Evolutionary conservation across 2,888 invertebrate genomes (phyloP).

Genomic region (Agrochola circellaris): DNA sequence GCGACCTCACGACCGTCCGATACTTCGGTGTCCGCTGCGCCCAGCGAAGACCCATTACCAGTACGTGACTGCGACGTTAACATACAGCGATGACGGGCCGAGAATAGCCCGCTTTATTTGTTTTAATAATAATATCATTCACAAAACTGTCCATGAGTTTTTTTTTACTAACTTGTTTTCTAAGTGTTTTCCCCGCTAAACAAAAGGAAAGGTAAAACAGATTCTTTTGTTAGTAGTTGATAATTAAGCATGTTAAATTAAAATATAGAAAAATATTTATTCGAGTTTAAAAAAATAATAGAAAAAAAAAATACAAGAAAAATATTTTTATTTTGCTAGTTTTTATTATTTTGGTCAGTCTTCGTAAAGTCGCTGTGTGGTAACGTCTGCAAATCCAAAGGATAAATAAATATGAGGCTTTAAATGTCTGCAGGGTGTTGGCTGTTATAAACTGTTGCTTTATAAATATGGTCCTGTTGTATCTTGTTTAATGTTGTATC

Average conservation of each 20-base stretch:
- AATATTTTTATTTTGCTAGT: slow-evolving; percentile 16
- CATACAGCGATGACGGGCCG: slow-evolving; percentile 83
- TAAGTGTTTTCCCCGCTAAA: slow-evolving; percentile 43
- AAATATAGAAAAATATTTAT: slow-evolving; percentile 36
- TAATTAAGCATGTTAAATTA: slow-evolving; percentile 31
- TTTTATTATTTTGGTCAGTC: slow-evolving; percentile 28
- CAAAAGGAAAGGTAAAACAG: slow-evolving; percentile 52
- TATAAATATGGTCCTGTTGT: slow-evolving; percentile 68
- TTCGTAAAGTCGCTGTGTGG: slow-evolving; percentile 83
- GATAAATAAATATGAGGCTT: slow-evolving; percentile 80
- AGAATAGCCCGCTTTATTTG: slow-evolving; percentile 66
- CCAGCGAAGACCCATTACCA: slow-evolving; percentile 89
- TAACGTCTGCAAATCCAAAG: slow-evolving; percentile 75
- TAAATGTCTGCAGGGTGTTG: slow-evolving; percentile 90
- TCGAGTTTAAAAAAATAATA: neutral
- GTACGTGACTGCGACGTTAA: slow-evolving; percentile 85
- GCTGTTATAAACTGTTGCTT: slow-evolving; percentile 82
- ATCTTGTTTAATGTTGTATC: slow-evolving; percentile 77
- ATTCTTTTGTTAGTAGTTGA: slow-evolving; percentile 31
- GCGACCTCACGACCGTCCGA: slow-evolving; percentile 88
- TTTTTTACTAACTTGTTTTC: slow-evolving; percentile 30
- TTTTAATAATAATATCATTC: slow-evolving; percentile 32
- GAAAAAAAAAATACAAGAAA: neutral
- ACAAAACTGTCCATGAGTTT: slow-evolving; percentile 28
- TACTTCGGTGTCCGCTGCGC: slow-evolving; percentile 88